Base-by-base conservation (phyloP, 2,797 vertebrate genomes). In the Carcharodon carcharias region DNA sequence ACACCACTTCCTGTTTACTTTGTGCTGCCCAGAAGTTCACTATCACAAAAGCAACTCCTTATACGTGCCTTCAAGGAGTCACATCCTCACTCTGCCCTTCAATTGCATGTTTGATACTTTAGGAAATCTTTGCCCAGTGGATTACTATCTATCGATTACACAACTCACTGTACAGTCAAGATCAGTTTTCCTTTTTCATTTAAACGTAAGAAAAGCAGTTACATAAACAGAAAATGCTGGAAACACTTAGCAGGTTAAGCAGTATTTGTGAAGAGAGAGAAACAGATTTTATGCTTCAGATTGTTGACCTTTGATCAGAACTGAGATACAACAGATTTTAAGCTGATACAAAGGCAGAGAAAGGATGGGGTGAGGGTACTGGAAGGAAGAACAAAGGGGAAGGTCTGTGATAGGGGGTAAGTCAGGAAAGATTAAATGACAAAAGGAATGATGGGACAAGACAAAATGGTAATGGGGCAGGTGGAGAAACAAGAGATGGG, bases 1-100 rank as follows among this genome's bases (percentile, higher is more conserved):
- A 95, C 50, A 77, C 94, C 54, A 35, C 94, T 95, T 93, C 91
- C 63, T 95, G 61, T 95, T 95, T 92, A 92, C 35, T 92, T 58
- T 45, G 1, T 73, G 50, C 94, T 95, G 50, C 65, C 69, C 45
- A 56, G 16, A 95, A 95, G 40, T 77, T 54, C 94, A 95, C 50
- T 95, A 69, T 56, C 9, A 77, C 69, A 95, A 95, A 95, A 93
- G 91, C 18, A 93, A 95, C 94, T 54, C 69, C 69, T 50, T 31
- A 69, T 35, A 95, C 50, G 73, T 71, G 45, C 67, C 50, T 95
- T 94, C 40, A 28, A 56, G 67, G 45, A 71, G 23, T 28, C 67
- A 56, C 31, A 95, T 77, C 69, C 28, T 95, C 94, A 69, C 31
- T 58, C 94, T 95, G 45, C 63, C 21, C 67, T 58, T 93, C 2